Conservation (phyloP, 2,113 vertebrate genomes). For the Sorex fumeus region DNA sequence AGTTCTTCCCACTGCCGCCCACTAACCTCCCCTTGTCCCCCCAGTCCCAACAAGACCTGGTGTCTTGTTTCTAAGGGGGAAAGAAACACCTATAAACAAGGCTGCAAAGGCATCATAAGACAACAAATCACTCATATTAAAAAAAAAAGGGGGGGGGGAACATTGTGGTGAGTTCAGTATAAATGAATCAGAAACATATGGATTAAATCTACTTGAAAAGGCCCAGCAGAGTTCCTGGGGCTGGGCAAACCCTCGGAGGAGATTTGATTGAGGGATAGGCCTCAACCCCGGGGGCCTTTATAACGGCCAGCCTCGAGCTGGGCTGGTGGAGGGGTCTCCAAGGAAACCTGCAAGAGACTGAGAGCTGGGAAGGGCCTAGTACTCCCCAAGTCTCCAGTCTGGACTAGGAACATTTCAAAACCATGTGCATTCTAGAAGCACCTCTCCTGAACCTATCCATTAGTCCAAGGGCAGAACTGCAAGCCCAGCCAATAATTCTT, state of each 20-base stretch:
- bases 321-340: constrained; percentile 50
- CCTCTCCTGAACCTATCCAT: constrained; percentile 38
- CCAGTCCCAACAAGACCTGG: not conserved
- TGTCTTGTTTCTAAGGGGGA: constrained; percentile 60
- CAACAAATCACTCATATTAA: constrained; percentile 70
- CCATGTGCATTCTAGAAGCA: not conserved
- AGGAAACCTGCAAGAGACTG: constrained; percentile 29
- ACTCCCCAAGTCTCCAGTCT: not conserved
- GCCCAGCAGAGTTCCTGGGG: constrained; percentile 57
- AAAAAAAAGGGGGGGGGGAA: constrained; percentile 6
- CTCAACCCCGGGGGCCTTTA: constrained; percentile 56
- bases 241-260: constrained; percentile 62
- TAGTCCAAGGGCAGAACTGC: not conserved
- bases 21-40: too few species aligned
- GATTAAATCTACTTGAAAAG: constrained; percentile 74
- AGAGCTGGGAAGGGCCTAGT: not conserved
- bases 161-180: constrained; percentile 78
- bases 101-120: constrained; percentile 72
- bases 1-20: too few species aligned
- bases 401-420: constrained; percentile 14
- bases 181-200: constrained; percentile 85
- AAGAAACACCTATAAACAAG: constrained; percentile 72
- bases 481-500: constrained; percentile 6
- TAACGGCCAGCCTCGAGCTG: constrained; percentile 7
- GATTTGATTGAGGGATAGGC: constrained; percentile 58